Evolutionary conservation across 2,888 invertebrate species (phyloP), one percentile per base, ranked within the genome.

Genomic region (Cephus spinipes): DNA sequence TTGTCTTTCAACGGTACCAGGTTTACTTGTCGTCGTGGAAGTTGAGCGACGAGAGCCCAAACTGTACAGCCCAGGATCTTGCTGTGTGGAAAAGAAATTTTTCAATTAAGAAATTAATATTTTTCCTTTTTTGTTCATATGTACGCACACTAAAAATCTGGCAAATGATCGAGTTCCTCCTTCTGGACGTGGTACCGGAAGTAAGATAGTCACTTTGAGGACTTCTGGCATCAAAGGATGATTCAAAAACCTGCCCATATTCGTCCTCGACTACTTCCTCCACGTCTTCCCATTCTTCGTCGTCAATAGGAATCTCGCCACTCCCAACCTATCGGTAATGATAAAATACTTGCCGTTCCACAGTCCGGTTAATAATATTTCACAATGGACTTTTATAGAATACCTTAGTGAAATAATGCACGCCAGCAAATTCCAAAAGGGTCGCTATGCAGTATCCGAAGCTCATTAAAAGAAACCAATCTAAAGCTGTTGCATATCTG

Each of bases 391-490:
- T 55, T 55, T 23, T 55, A 40, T 40, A 23, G 23, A 55, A 55
- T 88, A 96, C 96, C 94, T 97, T 97, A 0, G 98, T 98, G 89
- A 98, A 98, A 91, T 98, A 98, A 92, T 98, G 98, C 1, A 98
- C 98, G 0, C 97, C 97, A n/a, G 98, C 98, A 87, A 98, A 98
- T 91, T 98, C 98, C 32, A 98, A 92, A 2, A 98, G 93, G 0
- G 98, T 98, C 0, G 98, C 97, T 86, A 98, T 97, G 91, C 98
- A 97, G 90, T 98, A 98, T 85, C 96, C 95, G 92, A 98, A 98
- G 89, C 97, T 97, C 96, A 97, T 97, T 77, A 98, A 92, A 69
- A 98, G 93, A 90, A 98, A 98, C 96, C 97, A 98, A 90, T 98
- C 98, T 71, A 98, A 92, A 1, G 98, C 98, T 0, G 98, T 98